Evolutionary conservation across 1,140 invertebrate species (phyloP).

Genomic region (Pogonognathellus flavescens): DNA sequence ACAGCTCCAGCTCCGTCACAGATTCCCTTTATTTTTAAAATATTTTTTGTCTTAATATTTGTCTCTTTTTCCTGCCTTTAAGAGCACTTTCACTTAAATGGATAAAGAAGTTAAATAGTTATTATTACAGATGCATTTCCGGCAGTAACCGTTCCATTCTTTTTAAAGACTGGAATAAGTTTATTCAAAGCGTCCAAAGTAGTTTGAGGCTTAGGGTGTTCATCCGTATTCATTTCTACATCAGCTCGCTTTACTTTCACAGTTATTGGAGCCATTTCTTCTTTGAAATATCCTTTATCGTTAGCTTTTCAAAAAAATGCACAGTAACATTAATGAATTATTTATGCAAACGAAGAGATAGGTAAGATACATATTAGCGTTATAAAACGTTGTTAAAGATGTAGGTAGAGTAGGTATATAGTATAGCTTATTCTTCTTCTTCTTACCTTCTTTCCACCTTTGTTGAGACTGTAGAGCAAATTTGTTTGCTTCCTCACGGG

Average conservation of each 20-base stretch:
- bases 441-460: conserved; percentile 86
- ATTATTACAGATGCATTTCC: conserved; percentile 77
- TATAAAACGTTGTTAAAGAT: no score
- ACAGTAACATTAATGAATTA: no score
- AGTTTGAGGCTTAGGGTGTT: conserved; percentile 94
- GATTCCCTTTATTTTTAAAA: conserved; percentile 75
- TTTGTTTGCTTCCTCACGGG: conserved; percentile 87
- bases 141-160: conserved; percentile 95
- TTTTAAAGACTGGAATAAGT: conserved; percentile 92
- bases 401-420: no score
- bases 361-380: no score
- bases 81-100: neutral
- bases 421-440: no score
- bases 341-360: no score
- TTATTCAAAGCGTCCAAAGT: conserved; percentile 86
- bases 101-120: neutral
- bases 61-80: neutral
- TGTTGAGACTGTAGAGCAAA: conserved; percentile 89
- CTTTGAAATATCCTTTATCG: conserved; percentile 88
- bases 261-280: conserved; percentile 90
- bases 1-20: conserved; percentile 95
- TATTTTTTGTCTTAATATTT: neutral
- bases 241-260: conserved; percentile 87
- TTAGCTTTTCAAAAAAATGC: conserved; percentile 84
- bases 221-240: conserved; percentile 85